Conservation (phyloP, 2,888 invertebrate species). For the Melieria picta region DNA sequence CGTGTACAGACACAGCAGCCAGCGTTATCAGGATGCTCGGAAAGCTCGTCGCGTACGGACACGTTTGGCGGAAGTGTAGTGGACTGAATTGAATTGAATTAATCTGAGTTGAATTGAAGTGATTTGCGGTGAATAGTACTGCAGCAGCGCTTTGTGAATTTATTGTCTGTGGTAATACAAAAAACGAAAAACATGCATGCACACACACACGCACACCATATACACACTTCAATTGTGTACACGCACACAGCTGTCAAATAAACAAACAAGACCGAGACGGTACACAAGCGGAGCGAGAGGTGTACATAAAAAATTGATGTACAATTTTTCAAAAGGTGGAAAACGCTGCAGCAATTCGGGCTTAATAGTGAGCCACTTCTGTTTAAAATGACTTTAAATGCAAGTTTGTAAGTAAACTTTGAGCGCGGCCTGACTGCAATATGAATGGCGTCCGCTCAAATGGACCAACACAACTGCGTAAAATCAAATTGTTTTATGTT, state of each 20-base stretch:
- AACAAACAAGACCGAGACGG: background rate
- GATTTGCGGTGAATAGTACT: constrained; percentile 1
- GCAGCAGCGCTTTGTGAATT: background rate
- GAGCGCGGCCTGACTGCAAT: no score
- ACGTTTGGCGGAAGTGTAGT: constrained; percentile 37
- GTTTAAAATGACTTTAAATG: no score
- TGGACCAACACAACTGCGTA: no score
- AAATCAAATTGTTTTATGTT: no score
- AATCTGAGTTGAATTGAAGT: background rate
- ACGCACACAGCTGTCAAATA: constrained; percentile 11
- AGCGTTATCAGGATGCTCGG: constrained; percentile 41
- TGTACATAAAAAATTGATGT: background rate
- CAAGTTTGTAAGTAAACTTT: no score
- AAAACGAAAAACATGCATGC: background rate
- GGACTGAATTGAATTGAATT: constrained; percentile 6
- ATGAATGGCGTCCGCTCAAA: no score
- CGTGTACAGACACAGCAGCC: constrained; percentile 6
- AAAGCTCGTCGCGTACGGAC: constrained; percentile 44
- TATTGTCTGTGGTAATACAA: no score
- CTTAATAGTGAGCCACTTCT: no score
- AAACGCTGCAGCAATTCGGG: no score
- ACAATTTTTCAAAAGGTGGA: no score
- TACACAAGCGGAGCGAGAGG: background rate
- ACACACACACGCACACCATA: background rate
- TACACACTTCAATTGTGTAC: constrained; percentile 13